phyloP scores from a whole-genome alignment of 1,140 invertebrate genomes.

The Bilobella aurantiaca region DNA sequence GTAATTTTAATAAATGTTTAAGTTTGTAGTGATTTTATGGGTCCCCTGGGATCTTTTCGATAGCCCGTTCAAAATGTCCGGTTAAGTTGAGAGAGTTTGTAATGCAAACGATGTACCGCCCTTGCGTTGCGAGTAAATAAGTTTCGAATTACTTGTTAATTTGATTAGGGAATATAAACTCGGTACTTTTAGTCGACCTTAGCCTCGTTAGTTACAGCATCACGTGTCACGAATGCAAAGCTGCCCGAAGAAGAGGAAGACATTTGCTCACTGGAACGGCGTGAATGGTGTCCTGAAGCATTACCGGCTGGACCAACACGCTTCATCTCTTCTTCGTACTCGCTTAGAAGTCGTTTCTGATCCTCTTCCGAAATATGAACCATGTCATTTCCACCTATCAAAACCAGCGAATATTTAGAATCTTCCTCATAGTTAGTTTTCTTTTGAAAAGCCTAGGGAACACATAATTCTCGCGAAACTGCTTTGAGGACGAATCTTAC shows the following conservation, averaged over 20 bases:
- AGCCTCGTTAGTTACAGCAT: slow-evolving; percentile 28
- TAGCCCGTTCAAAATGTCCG: too few species aligned
- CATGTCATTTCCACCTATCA: slow-evolving; percentile 22
- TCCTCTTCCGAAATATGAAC: slow-evolving; percentile 35
- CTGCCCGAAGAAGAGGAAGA: slow-evolving; percentile 33
- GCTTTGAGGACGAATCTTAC: neutral
- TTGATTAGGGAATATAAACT: neutral
- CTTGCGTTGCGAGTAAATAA: neutral
- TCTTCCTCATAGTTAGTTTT: neutral
- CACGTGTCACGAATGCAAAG: slow-evolving; percentile 34
- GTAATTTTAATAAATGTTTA: too few species aligned
- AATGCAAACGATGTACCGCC: too few species aligned
- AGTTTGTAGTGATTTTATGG: too few species aligned
- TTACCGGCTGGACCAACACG: slow-evolving; percentile 6
- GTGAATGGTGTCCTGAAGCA: slow-evolving; percentile 23
- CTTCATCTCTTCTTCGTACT: slow-evolving; percentile 35
- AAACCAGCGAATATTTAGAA: neutral
- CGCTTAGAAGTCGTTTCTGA: slow-evolving; percentile 28
- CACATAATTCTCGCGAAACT: neutral
- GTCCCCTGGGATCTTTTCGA: too few species aligned
- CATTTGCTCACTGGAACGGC: slow-evolving; percentile 31
- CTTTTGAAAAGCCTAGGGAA: neutral
- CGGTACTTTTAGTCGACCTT: slow-evolving; percentile 31
- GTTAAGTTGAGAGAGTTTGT: too few species aligned
- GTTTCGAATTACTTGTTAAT: neutral